These are phyloP conservation scores for Pygocentrus nattereri DNA, from an alignment of 2,797 vertebrate species.

Conservation along the genomic window DNA sequence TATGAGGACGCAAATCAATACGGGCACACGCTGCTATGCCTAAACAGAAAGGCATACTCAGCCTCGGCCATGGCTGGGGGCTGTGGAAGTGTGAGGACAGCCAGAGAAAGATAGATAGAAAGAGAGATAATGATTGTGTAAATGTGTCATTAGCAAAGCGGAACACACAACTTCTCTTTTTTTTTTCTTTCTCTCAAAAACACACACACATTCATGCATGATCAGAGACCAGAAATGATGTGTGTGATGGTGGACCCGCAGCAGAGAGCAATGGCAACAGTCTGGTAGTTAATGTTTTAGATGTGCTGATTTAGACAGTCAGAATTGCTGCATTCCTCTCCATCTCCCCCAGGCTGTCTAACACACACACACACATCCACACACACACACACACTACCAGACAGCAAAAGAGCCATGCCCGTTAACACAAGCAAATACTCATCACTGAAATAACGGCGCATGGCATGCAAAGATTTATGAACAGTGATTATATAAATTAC, in stretches of 20 bases:
- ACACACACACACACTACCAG: conserved; percentile 49
- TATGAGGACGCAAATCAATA: conserved; percentile 48
- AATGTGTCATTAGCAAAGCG: conserved; percentile 23
- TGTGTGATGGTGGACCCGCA: not conserved
- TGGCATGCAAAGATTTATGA: not conserved
- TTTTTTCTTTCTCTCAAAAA: conserved; percentile 18
- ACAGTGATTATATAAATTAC: not conserved
- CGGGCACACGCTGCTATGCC: conserved; percentile 5
- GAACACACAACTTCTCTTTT: not conserved
- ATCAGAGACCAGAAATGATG: not conserved
- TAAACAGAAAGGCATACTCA: not conserved
- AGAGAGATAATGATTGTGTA: conserved; percentile 27
- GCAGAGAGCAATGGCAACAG: conserved; percentile 1
- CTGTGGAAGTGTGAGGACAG: not conserved
- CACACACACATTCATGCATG: conserved; percentile 7
- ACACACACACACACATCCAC: conserved; percentile 20
- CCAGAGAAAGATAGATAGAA: not conserved
- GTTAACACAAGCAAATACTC: not conserved
- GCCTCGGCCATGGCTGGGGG: not conserved
- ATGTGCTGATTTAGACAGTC: conserved; percentile 12
- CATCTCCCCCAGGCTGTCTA: not conserved
- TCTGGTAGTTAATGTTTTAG: conserved; percentile 8
- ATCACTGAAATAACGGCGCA: not conserved
- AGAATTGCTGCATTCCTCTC: conserved; percentile 3
- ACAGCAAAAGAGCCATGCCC: not conserved